phyloP scores from a whole-genome alignment of 2,888 invertebrate species.

The Monoplex corrugatus region DNA sequence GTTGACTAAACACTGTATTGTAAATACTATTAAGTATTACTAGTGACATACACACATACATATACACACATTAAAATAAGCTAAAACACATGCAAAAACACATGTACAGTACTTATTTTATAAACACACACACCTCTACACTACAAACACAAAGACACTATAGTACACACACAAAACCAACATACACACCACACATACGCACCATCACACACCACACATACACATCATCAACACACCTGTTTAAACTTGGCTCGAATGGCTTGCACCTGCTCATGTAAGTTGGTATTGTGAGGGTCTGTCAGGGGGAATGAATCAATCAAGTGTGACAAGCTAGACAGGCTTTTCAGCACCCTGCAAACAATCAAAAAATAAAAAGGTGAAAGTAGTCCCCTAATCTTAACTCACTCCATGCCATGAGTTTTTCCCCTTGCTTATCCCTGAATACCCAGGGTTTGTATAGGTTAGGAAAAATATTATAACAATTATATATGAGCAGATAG shows the following conservation, averaged over 20 bases:
- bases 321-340: constrained; percentile 42
- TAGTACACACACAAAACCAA: neutral
- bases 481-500: no score
- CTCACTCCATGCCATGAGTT: no score
- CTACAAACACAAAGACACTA: neutral
- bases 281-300: constrained; percentile 50
- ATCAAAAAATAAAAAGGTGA: neutral
- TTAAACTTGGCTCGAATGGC: constrained; percentile 55
- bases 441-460: no score
- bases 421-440: no score
- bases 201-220: neutral
- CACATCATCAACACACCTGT: constrained; percentile 48
- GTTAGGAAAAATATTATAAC: no score
- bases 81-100: neutral
- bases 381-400: no score
- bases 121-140: neutral
- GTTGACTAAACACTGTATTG: no score
- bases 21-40: neutral
- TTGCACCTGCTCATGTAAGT: constrained; percentile 41
- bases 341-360: constrained; percentile 48
- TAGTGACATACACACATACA: neutral
- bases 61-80: neutral
- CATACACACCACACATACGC: neutral
- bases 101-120: neutral
- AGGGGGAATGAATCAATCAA: constrained; percentile 46